A percentile compares a stretch with the other conserved stretches of the same genome.
phyloP scores from a whole-genome alignment of 2,888 invertebrate species.

The Plagiodera versicolora region DNA sequence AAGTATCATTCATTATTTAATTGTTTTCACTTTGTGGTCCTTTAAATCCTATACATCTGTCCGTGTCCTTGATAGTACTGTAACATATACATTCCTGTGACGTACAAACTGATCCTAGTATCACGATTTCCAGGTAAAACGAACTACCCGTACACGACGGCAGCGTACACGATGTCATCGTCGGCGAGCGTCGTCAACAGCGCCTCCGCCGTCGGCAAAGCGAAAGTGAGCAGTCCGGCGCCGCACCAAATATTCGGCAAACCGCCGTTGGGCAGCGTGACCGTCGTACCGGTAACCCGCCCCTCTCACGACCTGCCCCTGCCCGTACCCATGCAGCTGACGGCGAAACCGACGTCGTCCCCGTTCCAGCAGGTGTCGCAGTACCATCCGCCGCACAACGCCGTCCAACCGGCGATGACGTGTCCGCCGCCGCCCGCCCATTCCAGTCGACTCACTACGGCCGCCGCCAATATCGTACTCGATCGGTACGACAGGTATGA shows the following conservation, averaged over 20 bases:
- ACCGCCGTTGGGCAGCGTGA: constrained; percentile 58
- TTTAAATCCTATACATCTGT: no score
- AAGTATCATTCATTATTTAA: no score
- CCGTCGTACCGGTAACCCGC: constrained; percentile 60
- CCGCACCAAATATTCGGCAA: constrained; percentile 77
- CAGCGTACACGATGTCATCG: constrained; percentile 56
- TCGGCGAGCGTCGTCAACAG: constrained; percentile 57
- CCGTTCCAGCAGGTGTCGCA: constrained; percentile 56
- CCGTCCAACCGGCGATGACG: constrained; percentile 45
- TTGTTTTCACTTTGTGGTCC: no score
- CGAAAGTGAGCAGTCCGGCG: constrained; percentile 76
- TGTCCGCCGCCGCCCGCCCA: constrained; percentile 65
- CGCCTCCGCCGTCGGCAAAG: no score
- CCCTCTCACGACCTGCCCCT: constrained; percentile 48
- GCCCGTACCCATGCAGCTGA: constrained; percentile 61
- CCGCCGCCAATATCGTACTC: constrained; percentile 19
- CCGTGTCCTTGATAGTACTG: no score
- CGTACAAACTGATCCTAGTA: no score
- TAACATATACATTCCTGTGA: no score
- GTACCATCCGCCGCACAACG: constrained; percentile 54
- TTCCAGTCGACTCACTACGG: constrained; percentile 44
- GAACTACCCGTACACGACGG: constrained; percentile 55
- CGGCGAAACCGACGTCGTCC: constrained; percentile 58
- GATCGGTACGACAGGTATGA: constrained; percentile 34
- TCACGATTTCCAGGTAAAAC: constrained; percentile 37